Conservation (phyloP, 2,888 invertebrate species). For the Anaspis maculata region DNA sequence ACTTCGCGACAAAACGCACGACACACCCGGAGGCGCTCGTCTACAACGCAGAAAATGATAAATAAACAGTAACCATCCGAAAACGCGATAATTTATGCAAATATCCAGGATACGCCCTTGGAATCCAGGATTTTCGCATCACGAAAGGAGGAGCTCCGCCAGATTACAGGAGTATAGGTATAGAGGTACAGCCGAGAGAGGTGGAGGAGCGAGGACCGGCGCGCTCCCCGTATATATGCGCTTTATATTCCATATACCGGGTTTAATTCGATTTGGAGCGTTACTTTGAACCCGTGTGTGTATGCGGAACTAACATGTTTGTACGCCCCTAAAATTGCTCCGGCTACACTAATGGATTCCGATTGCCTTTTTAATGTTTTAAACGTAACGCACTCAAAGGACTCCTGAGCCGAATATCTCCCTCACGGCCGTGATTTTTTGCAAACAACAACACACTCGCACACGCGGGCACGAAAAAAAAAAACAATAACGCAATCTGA, state of each 20-base stretch:
- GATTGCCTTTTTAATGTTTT: conserved; percentile 29
- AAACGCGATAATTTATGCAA: conserved; percentile 13
- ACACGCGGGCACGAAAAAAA: conserved; percentile 1
- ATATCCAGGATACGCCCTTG: too few species aligned
- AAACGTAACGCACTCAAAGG: conserved; percentile 22
- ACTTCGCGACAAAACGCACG: too few species aligned
- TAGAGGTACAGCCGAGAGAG: too few species aligned
- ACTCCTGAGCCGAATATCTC: conserved; percentile 5
- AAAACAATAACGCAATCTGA: background rate
- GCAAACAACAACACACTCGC: conserved; percentile 12
- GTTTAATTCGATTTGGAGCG: conserved; percentile 22
- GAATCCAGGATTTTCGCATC: too few species aligned
- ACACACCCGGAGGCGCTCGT: too few species aligned
- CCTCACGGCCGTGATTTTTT: conserved; percentile 6
- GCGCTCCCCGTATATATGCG: conserved; percentile 9
- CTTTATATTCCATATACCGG: conserved; percentile 21
- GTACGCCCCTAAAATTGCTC: conserved; percentile 25
- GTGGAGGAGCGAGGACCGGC: too few species aligned
- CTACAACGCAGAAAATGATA: too few species aligned
- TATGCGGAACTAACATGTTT: conserved; percentile 31
- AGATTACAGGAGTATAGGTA: too few species aligned
- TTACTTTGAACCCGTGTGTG: conserved; percentile 28
- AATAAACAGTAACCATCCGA: conserved; percentile 7
- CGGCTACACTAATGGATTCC: conserved; percentile 28
- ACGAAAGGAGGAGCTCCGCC: too few species aligned